These are phyloP conservation scores for Liasis olivaceus DNA, from an alignment of 2,797 vertebrate species.

Conservation along the genomic window DNA sequence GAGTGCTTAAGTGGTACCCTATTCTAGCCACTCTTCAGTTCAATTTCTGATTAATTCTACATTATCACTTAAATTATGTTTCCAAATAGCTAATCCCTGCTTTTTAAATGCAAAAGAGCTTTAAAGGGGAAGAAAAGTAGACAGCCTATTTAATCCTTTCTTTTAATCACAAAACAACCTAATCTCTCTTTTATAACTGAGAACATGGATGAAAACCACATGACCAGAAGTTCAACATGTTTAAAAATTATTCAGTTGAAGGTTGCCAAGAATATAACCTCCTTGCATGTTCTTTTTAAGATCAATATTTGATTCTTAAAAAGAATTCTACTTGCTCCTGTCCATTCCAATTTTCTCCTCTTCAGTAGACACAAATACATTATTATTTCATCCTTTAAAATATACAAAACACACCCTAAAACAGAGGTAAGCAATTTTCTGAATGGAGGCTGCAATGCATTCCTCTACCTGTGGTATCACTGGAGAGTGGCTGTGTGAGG, in stretches of 20 bases:
- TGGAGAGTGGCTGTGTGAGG: neutral
- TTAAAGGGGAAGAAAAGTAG: neutral
- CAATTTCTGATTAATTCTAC: neutral
- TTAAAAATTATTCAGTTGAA: neutral
- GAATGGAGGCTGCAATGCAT: neutral
- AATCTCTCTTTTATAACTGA: conserved; percentile 1
- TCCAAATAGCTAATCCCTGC: neutral
- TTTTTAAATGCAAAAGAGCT: neutral
- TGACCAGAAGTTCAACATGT: neutral
- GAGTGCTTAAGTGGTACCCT: neutral
- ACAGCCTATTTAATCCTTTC: neutral
- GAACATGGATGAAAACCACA: neutral
- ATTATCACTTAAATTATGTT: neutral
- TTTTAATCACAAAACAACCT: neutral
- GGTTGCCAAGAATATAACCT: neutral
- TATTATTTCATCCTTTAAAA: neutral
- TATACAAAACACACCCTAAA: neutral
- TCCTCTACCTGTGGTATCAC: neutral
- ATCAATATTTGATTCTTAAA: too few species aligned
- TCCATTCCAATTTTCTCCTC: neutral
- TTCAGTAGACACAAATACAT: neutral
- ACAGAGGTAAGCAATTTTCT: neutral
- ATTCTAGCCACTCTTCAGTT: neutral
- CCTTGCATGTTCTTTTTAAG: neutral
- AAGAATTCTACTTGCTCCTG: neutral